Evolutionary conservation across 2,888 invertebrate species (phyloP).

Genomic region (Rhamnusium bicolor): DNA sequence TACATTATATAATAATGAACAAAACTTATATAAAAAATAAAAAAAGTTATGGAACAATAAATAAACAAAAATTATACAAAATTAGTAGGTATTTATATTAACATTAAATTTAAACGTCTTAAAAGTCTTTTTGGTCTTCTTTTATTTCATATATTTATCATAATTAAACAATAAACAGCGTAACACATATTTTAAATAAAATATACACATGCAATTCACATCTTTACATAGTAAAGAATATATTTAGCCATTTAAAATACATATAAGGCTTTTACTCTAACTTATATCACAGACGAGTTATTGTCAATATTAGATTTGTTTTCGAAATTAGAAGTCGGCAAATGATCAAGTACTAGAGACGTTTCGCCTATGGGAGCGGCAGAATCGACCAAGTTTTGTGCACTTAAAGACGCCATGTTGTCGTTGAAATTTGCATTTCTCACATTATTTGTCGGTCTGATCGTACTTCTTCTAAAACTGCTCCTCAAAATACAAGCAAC

Average conservation of each 20-base stretch:
- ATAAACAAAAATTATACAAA: slow-evolving; percentile 35
- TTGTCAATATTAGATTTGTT: slow-evolving; percentile 58
- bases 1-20: slow-evolving; percentile 45
- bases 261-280: slow-evolving; percentile 37
- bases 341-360: slow-evolving; percentile 66
- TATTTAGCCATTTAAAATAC: slow-evolving; percentile 32
- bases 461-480: slow-evolving; percentile 73
- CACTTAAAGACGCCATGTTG: slow-evolving; percentile 72
- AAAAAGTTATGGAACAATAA: slow-evolving; percentile 31
- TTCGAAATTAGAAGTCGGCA: slow-evolving; percentile 57
- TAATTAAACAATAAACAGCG: slow-evolving; percentile 17
- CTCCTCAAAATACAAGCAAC: slow-evolving; percentile 75
- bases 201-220: slow-evolving; percentile 40
- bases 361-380: slow-evolving; percentile 75
- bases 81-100: slow-evolving; percentile 38
- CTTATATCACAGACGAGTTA: slow-evolving; percentile 69
- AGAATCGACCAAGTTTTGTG: slow-evolving; percentile 76
- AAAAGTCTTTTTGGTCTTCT: slow-evolving; percentile 30
- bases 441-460: slow-evolving; percentile 51
- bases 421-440: slow-evolving; percentile 51
- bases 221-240: slow-evolving; percentile 53
- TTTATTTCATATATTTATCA: not conserved
- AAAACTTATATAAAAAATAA: slow-evolving; percentile 50
- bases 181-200: slow-evolving; percentile 29
- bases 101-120: slow-evolving; percentile 19